Percentiles rank a stretch among this genome's conserved stretches.
phyloP scores from a whole-genome alignment of 64 coral and sea anemone species.

The Montipora cactus region DNA sequence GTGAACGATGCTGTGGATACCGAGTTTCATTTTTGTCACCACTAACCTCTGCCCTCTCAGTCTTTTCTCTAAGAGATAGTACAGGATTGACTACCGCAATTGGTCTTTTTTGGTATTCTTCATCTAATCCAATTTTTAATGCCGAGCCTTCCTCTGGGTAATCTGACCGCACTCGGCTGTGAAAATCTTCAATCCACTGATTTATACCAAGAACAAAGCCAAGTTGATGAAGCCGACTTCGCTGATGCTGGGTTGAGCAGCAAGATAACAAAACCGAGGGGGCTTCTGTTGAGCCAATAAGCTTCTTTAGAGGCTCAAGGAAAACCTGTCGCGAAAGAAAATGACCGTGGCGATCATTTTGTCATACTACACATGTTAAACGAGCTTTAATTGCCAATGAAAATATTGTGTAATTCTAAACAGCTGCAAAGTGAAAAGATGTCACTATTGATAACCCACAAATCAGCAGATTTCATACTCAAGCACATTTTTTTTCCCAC shows the following conservation, averaged over 20 bases:
- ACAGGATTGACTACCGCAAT: constrained; percentile 25
- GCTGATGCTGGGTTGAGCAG: constrained; percentile 71
- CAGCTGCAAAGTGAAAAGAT: too few relatives aligned
- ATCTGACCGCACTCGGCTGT: background rate
- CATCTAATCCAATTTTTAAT: background rate
- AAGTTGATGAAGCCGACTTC: constrained; percentile 70
- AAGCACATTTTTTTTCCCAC: too few relatives aligned
- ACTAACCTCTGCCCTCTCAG: background rate
- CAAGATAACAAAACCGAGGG: constrained; percentile 63
- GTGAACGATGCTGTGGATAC: background rate
- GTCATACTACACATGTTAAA: background rate
- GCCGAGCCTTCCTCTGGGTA: background rate
- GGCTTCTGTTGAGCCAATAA: constrained; percentile 66
- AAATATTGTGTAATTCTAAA: too few relatives aligned
- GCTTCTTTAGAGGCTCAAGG: constrained; percentile 74
- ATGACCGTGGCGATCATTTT: background rate
- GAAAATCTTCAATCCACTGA: constrained; percentile 87
- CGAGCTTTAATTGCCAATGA: too few relatives aligned
- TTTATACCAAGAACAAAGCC: constrained; percentile 73
- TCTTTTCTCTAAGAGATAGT: background rate
- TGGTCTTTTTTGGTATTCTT: background rate
- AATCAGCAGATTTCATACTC: too few relatives aligned
- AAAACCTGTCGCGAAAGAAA: constrained; percentile 63
- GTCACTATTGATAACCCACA: too few relatives aligned
- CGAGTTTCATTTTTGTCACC: background rate